Evolutionary conservation across 1,140 invertebrate species (phyloP).

Genomic region (Hyposmocoma kahamanoa): DNA sequence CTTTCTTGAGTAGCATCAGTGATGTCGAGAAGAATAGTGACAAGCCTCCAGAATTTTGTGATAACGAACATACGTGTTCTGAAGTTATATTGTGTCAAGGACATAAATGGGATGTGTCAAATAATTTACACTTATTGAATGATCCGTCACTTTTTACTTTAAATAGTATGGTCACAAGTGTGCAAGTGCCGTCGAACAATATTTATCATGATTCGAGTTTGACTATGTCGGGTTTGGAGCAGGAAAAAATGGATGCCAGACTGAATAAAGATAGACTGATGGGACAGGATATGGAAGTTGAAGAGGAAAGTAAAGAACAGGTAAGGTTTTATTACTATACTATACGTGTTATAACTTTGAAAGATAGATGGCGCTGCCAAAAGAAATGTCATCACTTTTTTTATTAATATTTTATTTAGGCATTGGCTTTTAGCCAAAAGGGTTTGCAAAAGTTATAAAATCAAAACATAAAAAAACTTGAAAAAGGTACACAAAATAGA

Average conservation of each 20-base stretch:
- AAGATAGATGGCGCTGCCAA: too few species aligned
- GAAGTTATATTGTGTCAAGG: constrained; percentile 72
- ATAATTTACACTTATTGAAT: constrained; percentile 74
- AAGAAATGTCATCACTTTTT: too few species aligned
- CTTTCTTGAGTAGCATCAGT: constrained; percentile 50
- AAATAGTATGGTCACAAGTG: constrained; percentile 69
- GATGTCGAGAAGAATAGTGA: constrained; percentile 25
- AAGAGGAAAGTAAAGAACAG: constrained; percentile 51
- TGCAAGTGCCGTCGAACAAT: constrained; percentile 50
- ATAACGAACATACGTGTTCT: constrained; percentile 65
- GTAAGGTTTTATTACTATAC: constrained; percentile 19
- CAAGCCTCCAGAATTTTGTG: constrained; percentile 38
- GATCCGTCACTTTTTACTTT: constrained; percentile 72
- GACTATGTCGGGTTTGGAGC: constrained; percentile 74
- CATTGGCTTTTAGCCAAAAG: too few species aligned
- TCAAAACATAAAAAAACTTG: too few species aligned
- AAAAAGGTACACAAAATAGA: too few species aligned
- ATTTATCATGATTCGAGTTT: constrained; percentile 71
- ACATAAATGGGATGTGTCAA: constrained; percentile 76
- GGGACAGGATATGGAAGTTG: constrained; percentile 24
- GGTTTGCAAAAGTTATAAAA: too few species aligned
- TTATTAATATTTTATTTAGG: too few species aligned
- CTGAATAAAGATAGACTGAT: constrained; percentile 30
- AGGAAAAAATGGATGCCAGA: constrained; percentile 71
- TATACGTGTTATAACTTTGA: too few species aligned